Conservation (phyloP, 2,797 vertebrate genomes). For the Ara ararauna region DNA sequence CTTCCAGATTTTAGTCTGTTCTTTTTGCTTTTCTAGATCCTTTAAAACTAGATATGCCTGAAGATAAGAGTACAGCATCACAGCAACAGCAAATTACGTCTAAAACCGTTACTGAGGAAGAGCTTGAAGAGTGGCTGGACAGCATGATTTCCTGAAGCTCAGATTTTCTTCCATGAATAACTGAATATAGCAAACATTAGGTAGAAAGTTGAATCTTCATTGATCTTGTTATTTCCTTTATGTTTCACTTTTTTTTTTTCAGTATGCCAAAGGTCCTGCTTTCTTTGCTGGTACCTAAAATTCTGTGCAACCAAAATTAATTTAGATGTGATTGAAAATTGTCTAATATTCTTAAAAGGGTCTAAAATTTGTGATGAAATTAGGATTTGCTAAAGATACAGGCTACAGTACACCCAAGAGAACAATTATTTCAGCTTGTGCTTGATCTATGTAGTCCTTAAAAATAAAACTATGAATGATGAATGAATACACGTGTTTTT, state of each 20-base stretch:
- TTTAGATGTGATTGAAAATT: not conserved
- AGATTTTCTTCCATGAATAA: not conserved
- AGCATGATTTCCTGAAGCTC: constrained; percentile 87
- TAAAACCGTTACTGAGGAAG: constrained; percentile 78
- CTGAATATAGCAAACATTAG: not conserved
- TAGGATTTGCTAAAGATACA: not conserved
- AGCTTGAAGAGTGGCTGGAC: constrained; percentile 96
- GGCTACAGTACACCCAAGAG: not conserved
- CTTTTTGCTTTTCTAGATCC: constrained; percentile 57
- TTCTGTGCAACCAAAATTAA: not conserved
- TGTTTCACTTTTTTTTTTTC: not conserved
- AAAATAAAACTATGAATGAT: constrained; percentile 70
- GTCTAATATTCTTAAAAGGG: not conserved
- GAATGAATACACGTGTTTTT: not conserved
- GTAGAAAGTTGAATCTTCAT: not conserved
- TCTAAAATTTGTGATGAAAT: not conserved
- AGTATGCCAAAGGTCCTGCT: not conserved
- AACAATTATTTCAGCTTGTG: not conserved
- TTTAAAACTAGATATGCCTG: not conserved
- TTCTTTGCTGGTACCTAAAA: not conserved
- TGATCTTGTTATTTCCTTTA: not conserved
- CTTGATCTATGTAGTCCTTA: not conserved
- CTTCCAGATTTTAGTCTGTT: not conserved
- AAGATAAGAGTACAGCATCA: constrained; percentile 48
- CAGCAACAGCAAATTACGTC: constrained; percentile 43